These are phyloP conservation scores for Drosophila peninsularis DNA, from an alignment of 2,888 invertebrate species.

Conservation along the genomic window DNA sequence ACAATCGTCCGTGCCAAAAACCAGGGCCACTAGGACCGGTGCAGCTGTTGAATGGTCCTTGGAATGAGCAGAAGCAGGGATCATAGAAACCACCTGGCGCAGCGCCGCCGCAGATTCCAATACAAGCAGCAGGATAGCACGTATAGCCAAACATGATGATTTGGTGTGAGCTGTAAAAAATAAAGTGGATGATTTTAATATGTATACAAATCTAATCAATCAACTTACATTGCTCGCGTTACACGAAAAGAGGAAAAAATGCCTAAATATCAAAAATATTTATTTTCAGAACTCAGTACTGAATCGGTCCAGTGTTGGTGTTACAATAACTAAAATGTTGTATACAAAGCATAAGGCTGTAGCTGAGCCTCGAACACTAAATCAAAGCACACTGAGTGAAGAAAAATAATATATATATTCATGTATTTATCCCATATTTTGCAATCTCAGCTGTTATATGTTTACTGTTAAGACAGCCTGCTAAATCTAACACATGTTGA, in stretches of 20 bases:
- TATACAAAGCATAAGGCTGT: too few species aligned
- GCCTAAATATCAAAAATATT: conserved; percentile 26
- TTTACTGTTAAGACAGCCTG: not conserved
- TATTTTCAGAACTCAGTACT: conserved; percentile 23
- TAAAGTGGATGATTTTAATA: not conserved
- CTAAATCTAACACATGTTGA: not conserved
- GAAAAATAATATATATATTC: not conserved
- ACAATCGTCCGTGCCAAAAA: conserved; percentile 48
- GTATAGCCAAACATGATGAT: conserved; percentile 42
- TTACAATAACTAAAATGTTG: conserved; percentile 12
- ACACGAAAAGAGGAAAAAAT: conserved; percentile 36
- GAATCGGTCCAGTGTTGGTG: conserved; percentile 5
- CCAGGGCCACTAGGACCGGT: conserved; percentile 52
- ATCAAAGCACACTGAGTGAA: conserved; percentile 23
- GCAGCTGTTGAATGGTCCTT: conserved; percentile 53
- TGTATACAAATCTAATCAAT: not conserved
- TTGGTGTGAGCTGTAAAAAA: conserved; percentile 21
- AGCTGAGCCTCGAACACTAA: not conserved
- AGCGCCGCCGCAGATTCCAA: conserved; percentile 53
- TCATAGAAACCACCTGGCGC: conserved; percentile 54
- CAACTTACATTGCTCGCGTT: conserved; percentile 16
- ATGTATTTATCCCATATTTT: not conserved
- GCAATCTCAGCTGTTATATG: too few species aligned
- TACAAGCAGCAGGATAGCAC: conserved; percentile 51
- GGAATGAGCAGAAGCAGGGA: conserved; percentile 45